These are phyloP conservation scores for Orthonychiurus folsomi DNA, from an alignment of 2,888 invertebrate genomes.

Conservation along the genomic window DNA sequence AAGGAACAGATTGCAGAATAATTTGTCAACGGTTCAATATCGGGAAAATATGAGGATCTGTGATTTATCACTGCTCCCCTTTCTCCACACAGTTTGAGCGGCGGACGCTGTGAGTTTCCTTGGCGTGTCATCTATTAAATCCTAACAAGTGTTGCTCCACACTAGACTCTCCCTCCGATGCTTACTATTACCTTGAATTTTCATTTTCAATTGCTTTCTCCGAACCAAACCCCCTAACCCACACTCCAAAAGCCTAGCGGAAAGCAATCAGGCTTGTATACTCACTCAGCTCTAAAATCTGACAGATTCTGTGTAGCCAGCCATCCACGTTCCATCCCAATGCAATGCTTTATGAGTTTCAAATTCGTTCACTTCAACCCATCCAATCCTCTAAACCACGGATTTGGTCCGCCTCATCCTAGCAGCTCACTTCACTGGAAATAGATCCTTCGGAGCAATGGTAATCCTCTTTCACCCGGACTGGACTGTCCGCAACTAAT, in stretches of 20 bases:
- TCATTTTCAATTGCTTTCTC: neutral
- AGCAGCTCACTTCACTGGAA: too few relatives aligned
- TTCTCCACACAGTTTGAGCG: neutral
- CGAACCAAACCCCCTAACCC: too few relatives aligned
- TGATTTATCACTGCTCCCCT: slow-evolving; percentile 19
- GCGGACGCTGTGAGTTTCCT: too few relatives aligned
- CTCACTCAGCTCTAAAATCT: neutral
- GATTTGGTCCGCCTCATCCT: neutral
- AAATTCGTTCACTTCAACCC: neutral
- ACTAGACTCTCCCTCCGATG: neutral
- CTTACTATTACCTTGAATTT: neutral
- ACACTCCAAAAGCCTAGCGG: neutral
- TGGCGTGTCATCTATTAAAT: slow-evolving; percentile 18
- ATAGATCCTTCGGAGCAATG: neutral
- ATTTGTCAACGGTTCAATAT: slow-evolving; percentile 24
- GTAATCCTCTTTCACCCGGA: neutral
- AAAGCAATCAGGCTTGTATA: neutral
- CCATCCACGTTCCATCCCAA: neutral
- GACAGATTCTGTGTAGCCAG: neutral
- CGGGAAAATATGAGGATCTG: slow-evolving; percentile 20
- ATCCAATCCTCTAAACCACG: neutral
- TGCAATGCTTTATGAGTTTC: neutral
- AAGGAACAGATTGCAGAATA: slow-evolving; percentile 24
- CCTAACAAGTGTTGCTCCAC: slow-evolving; percentile 17
- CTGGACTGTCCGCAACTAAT: neutral